Evolutionary conservation across 2,797 vertebrate genomes (phyloP).

Genomic region (Hydrolagus colliei): DNA sequence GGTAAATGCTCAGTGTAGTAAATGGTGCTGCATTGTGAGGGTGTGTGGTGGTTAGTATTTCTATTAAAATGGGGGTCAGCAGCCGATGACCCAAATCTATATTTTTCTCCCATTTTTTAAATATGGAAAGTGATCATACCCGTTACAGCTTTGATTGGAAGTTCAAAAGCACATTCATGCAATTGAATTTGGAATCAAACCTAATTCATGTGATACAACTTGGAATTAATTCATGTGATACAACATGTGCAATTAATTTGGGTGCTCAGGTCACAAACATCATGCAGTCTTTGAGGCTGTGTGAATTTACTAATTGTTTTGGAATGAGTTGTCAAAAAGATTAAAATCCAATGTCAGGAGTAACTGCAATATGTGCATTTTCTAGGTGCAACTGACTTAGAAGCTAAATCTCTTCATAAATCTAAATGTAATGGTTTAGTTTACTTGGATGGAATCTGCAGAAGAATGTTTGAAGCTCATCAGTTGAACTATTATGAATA

Average conservation of each 20-base stretch:
- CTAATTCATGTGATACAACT: background rate
- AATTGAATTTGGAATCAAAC: conserved; percentile 14
- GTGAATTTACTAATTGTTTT: background rate
- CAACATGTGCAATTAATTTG: conserved; percentile 10
- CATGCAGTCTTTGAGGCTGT: background rate
- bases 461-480: conserved; percentile 8
- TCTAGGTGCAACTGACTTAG: background rate
- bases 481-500: background rate
- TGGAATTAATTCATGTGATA: background rate
- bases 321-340: background rate
- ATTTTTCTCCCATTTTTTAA: conserved; percentile 12
- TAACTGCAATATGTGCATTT: background rate
- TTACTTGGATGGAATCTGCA: background rate
- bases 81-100: background rate
- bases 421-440: background rate
- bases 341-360: conserved; percentile 5
- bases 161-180: background rate
- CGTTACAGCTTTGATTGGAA: background rate
- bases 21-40: too few relatives aligned
- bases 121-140: background rate
- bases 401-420: background rate
- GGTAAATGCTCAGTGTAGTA: too few relatives aligned
- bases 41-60: too few relatives aligned
- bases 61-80: too few relatives aligned
- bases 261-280: background rate